These are phyloP conservation scores for Deilephila elpenor DNA, from an alignment of 2,888 invertebrate species.

Conservation along the genomic window DNA sequence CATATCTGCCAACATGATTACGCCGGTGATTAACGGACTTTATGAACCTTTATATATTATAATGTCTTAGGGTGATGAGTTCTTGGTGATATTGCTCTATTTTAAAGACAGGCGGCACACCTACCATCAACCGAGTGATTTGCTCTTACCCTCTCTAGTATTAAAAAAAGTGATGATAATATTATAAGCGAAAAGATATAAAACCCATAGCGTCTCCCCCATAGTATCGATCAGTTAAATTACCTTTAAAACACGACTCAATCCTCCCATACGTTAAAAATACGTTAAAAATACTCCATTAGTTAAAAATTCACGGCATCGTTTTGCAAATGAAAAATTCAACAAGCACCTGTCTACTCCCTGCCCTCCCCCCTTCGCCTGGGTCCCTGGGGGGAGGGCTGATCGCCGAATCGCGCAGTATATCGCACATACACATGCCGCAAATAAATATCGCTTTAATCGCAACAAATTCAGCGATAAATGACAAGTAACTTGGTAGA, in stretches of 20 bases:
- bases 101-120: too few species aligned
- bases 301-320: conserved; percentile 7
- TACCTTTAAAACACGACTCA: neutral
- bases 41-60: too few species aligned
- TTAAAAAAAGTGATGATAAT: too few species aligned
- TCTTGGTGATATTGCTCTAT: too few species aligned
- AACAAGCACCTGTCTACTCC: conserved; percentile 10
- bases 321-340: conserved; percentile 24
- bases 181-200: too few species aligned
- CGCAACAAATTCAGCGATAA: conserved; percentile 9
- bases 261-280: neutral
- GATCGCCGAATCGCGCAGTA: neutral
- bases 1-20: too few species aligned
- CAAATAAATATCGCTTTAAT: conserved; percentile 24
- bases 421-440: conserved; percentile 12
- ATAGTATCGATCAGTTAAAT: neutral
- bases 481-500: conserved; percentile 8
- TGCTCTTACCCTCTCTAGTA: too few species aligned
- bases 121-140: too few species aligned
- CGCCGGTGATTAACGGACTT: too few species aligned
- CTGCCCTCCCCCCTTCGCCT: too few species aligned
- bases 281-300: too few species aligned
- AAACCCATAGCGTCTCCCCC: neutral
- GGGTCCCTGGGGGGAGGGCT: neutral
- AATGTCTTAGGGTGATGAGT: too few species aligned